Evolutionary conservation across 2,888 invertebrate genomes (phyloP).

Genomic region (Molanna angustata): DNA sequence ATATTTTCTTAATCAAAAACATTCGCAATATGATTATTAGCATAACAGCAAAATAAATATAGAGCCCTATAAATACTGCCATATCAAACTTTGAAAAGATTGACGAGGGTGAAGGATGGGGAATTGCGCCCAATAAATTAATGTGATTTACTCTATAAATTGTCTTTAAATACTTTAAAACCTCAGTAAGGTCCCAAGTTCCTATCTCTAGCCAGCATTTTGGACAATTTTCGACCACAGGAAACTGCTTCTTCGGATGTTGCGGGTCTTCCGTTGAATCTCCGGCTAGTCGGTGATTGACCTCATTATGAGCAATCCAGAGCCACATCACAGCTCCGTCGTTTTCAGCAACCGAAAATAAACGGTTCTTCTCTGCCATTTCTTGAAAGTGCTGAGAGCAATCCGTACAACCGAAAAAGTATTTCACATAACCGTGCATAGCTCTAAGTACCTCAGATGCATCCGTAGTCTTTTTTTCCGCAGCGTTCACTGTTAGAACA

Average conservation of each 20-base stretch:
- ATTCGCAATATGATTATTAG: constrained; percentile 73
- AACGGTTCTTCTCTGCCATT: constrained; percentile 72
- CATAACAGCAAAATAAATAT: constrained; percentile 70
- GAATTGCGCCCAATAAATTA: constrained; percentile 47
- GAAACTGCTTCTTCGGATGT: constrained; percentile 89
- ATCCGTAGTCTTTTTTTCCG: constrained; percentile 49
- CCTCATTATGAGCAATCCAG: constrained; percentile 92
- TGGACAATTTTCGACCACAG: constrained; percentile 65
- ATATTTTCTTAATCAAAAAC: constrained; percentile 67
- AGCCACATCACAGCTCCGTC: constrained; percentile 86
- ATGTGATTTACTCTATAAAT: constrained; percentile 47
- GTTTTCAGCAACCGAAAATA: constrained; percentile 65
- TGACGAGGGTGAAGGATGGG: constrained; percentile 36
- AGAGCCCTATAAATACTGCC: constrained; percentile 73
- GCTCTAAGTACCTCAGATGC: constrained; percentile 72
- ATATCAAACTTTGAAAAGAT: constrained; percentile 68
- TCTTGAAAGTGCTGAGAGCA: constrained; percentile 87
- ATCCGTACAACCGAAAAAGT: constrained; percentile 92
- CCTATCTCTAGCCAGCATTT: constrained; percentile 59
- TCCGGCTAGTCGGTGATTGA: constrained; percentile 82
- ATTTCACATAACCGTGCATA: constrained; percentile 83
- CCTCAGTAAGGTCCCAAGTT: constrained; percentile 62
- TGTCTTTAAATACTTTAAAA: constrained; percentile 60
- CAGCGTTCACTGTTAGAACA: constrained; percentile 79
- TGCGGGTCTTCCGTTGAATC: constrained; percentile 88